Conservation (phyloP, 2,113 vertebrate genomes). For the Mesembrinibis cayennensis region DNA sequence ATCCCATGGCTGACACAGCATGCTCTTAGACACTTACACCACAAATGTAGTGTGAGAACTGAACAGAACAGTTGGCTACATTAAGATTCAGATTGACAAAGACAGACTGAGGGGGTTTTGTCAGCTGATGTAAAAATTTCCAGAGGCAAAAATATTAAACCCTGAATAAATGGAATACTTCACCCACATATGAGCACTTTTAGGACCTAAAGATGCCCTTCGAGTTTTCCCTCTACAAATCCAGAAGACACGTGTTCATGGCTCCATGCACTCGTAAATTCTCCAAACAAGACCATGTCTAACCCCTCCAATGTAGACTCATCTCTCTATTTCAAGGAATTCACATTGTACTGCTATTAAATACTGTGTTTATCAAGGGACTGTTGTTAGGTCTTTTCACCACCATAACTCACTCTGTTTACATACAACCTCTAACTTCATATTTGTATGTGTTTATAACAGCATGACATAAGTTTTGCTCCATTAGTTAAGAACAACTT, state of each 20-base stretch:
- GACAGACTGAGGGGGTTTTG: neutral
- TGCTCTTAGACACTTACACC: neutral
- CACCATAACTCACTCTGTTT: neutral
- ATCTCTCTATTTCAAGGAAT: neutral
- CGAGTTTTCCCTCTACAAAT: neutral
- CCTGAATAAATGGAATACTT: neutral
- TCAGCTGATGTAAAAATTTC: constrained; percentile 14
- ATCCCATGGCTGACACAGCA: constrained; percentile 16
- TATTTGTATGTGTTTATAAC: neutral
- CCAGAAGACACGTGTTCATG: neutral
- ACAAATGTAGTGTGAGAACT: neutral
- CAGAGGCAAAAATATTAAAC: neutral
- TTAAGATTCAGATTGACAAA: constrained; percentile 8
- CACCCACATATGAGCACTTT: neutral
- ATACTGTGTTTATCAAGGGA: neutral
- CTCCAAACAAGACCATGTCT: neutral
- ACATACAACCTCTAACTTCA: neutral
- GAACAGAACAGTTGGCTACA: neutral
- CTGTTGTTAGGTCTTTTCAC: neutral
- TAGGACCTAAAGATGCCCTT: neutral
- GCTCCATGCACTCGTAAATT: accelerated
- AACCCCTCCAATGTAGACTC: neutral
- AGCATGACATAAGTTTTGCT: neutral
- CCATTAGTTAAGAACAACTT: neutral
- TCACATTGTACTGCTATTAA: neutral